These are phyloP conservation scores for Drosophila stalkeri DNA, from an alignment of 2,888 invertebrate species.

Conservation along the genomic window DNA sequence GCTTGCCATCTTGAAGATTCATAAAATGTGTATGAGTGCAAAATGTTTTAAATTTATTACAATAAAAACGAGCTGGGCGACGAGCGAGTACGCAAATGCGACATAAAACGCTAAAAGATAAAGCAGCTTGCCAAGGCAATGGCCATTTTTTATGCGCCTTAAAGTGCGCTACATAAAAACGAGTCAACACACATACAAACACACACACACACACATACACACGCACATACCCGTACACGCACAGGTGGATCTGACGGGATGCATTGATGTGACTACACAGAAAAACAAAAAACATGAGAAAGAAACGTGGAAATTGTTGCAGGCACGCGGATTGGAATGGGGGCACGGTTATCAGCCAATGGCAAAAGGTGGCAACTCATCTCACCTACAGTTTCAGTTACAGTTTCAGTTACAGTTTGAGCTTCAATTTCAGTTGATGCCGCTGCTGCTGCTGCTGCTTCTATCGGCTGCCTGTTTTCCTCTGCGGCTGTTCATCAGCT, in stretches of 20 bases:
- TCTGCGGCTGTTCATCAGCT: slow-evolving; percentile 70
- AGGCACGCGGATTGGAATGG: slow-evolving; percentile 24
- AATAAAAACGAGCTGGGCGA: slow-evolving; percentile 71
- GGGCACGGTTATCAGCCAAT: slow-evolving; percentile 63
- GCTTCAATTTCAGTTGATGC: slow-evolving; percentile 23
- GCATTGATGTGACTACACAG: slow-evolving; percentile 60
- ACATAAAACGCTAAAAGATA: slow-evolving; percentile 79
- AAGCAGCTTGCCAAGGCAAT: slow-evolving; percentile 59
- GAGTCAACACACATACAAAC: slow-evolving; percentile 13
- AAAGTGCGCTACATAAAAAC: slow-evolving; percentile 74
- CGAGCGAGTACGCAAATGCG: slow-evolving; percentile 71
- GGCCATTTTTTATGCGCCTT: slow-evolving; percentile 74
- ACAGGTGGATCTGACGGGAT: slow-evolving; percentile 50
- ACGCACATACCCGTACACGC: neutral
- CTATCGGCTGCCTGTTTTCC: slow-evolving; percentile 54
- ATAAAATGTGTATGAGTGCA: slow-evolving; percentile 80
- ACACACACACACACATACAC: slow-evolving; percentile 2
- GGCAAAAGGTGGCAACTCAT: slow-evolving; percentile 43
- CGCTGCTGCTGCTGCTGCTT: slow-evolving; percentile 10
- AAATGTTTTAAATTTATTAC: slow-evolving; percentile 82
- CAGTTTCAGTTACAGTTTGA: slow-evolving; percentile 38
- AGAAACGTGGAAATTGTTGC: slow-evolving; percentile 48
- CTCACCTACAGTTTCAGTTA: slow-evolving; percentile 28
- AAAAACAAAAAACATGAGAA: slow-evolving; percentile 7
- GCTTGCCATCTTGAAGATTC: slow-evolving; percentile 66